phyloP scores from a whole-genome alignment of 2,797 vertebrate genomes.

The Coreius guichenoti region DNA sequence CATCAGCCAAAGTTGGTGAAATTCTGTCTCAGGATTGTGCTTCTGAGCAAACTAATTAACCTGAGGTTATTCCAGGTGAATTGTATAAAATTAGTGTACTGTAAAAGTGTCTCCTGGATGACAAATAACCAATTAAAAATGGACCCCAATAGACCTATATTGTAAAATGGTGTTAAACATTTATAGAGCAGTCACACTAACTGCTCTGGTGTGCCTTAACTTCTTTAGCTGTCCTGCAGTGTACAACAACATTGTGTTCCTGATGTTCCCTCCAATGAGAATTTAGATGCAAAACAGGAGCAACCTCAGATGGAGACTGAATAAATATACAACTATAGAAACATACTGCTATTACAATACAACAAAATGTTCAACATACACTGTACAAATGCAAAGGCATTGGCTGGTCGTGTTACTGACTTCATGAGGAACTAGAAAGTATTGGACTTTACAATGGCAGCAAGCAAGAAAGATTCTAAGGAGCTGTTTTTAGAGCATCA shows the following conservation, averaged over 20 bases:
- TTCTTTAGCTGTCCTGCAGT: neutral
- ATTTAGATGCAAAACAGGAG: neutral
- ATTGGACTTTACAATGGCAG: neutral
- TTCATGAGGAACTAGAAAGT: neutral
- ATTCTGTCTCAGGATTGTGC: neutral
- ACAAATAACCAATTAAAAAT: slow-evolving; percentile 45
- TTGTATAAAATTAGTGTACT: slow-evolving; percentile 29
- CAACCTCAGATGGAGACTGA: neutral
- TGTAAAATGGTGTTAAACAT: slow-evolving; percentile 36
- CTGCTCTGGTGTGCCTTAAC: neutral
- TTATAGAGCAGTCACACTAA: slow-evolving; percentile 25
- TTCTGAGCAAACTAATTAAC: slow-evolving; percentile 36
- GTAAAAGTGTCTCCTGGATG: slow-evolving; percentile 30
- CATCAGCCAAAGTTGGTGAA: neutral
- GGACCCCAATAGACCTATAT: slow-evolving; percentile 18
- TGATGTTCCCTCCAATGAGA: neutral
- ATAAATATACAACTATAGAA: neutral
- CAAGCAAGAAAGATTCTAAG: neutral
- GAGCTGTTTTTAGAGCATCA: neutral
- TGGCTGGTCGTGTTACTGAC: neutral
- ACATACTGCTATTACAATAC: neutral
- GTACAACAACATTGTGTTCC: neutral
- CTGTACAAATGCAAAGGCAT: neutral
- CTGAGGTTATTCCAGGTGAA: slow-evolving; percentile 32
- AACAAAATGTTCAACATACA: neutral